Evolutionary conservation across 2,888 invertebrate genomes (phyloP).

Genomic region (Diogma glabrata): DNA sequence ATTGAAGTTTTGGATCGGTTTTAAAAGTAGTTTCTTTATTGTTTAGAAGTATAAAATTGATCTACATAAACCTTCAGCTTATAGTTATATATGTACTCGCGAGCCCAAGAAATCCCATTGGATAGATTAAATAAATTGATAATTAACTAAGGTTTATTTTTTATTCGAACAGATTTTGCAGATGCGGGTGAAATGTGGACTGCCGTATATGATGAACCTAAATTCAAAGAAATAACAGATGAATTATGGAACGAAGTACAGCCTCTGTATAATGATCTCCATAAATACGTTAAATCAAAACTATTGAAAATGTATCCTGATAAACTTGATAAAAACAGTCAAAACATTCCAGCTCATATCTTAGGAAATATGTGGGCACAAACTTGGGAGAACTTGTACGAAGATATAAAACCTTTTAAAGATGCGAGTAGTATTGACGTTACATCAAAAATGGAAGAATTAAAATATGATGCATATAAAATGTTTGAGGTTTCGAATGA

Average conservation of each 20-base stretch:
- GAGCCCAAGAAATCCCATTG: too few species aligned
- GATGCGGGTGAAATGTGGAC: slow-evolving; percentile 44
- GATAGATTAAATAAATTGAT: too few species aligned
- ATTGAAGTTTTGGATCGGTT: too few species aligned
- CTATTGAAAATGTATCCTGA: slow-evolving; percentile 18
- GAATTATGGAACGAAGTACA: slow-evolving; percentile 11
- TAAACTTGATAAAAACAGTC: slow-evolving; percentile 31
- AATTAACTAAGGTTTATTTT: too few species aligned
- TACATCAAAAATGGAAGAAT: slow-evolving; percentile 35
- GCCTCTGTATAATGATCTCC: slow-evolving; percentile 13
- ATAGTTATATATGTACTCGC: too few species aligned
- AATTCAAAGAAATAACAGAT: slow-evolving; percentile 20
- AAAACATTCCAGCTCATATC: slow-evolving; percentile 40
- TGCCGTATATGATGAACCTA: slow-evolving; percentile 33
- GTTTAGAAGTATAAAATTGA: too few species aligned
- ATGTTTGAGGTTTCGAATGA: slow-evolving; percentile 40
- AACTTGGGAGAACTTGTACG: slow-evolving; percentile 36
- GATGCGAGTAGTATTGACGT: slow-evolving; percentile 34
- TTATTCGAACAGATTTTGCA: slow-evolving; percentile 55
- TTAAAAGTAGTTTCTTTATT: too few species aligned
- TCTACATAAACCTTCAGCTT: too few species aligned
- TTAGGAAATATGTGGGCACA: slow-evolving; percentile 39
- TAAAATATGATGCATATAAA: slow-evolving; percentile 24
- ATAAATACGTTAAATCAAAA: slow-evolving; percentile 11
- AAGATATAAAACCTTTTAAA: slow-evolving; percentile 33